Evolutionary conservation across 1,140 invertebrate genomes (phyloP).

Genomic region (Pararge aegeria): DNA sequence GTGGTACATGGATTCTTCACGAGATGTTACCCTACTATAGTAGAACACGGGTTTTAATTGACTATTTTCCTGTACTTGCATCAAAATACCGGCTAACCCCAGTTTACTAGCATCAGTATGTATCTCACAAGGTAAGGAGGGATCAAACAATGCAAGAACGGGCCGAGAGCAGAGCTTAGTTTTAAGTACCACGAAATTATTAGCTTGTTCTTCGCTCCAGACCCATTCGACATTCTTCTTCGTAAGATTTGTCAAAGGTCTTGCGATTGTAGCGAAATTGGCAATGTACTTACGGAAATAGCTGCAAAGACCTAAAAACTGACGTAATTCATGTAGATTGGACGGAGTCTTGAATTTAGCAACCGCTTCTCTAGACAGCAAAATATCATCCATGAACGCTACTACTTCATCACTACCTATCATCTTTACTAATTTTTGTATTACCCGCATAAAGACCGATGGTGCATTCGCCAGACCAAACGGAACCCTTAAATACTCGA

Average conservation of each 20-base stretch:
- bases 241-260: conserved; percentile 38
- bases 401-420: conserved; percentile 23
- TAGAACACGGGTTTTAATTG: too few species aligned
- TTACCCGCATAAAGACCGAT: conserved; percentile 21
- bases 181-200: conserved; percentile 30
- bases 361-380: conserved; percentile 26
- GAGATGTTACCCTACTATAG: conserved; percentile 31
- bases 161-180: conserved; percentile 13
- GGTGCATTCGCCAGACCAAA: conserved; percentile 50
- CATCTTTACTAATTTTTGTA: conserved; percentile 29
- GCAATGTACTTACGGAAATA: conserved; percentile 36
- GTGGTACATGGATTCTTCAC: conserved; percentile 61
- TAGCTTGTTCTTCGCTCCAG: conserved; percentile 50
- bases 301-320: conserved; percentile 46
- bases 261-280: conserved; percentile 11
- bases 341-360: neutral
- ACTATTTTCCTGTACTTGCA: conserved; percentile 13
- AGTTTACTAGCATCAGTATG: conserved; percentile 30
- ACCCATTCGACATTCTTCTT: conserved; percentile 44
- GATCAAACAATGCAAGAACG: conserved; percentile 33
- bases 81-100: conserved; percentile 29
- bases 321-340: conserved; percentile 37
- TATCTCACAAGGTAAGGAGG: conserved; percentile 18
- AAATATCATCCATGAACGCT: conserved; percentile 26
- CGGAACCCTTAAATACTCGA: conserved; percentile 41